phyloP scores from a whole-genome alignment of 2,888 invertebrate genomes.

The Oegoconia quadripuncta region DNA sequence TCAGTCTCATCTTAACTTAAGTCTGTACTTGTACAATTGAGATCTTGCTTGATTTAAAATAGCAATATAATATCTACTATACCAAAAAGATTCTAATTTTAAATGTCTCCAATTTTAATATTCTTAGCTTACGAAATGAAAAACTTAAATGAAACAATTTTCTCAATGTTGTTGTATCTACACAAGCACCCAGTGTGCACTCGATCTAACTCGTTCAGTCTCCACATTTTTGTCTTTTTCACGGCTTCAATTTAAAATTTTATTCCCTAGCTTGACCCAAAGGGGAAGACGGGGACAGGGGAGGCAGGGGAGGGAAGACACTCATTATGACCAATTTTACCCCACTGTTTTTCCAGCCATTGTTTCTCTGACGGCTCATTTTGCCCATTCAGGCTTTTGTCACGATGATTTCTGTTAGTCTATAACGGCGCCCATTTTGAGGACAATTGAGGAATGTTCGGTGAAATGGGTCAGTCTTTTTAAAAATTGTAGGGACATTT shows the following conservation, averaged over 20 bases:
- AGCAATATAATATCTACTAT: too few species aligned
- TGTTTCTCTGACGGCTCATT: conserved; percentile 9
- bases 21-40: too few species aligned
- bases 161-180: too few species aligned
- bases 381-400: conserved; percentile 1
- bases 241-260: conserved; percentile 73
- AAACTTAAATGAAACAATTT: too few species aligned
- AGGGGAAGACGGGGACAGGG: conserved; percentile 35
- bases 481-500: too few species aligned
- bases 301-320: conserved; percentile 39
- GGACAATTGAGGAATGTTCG: not conserved
- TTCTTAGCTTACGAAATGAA: too few species aligned
- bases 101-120: too few species aligned
- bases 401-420: not conserved
- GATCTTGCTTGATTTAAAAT: too few species aligned
- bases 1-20: too few species aligned
- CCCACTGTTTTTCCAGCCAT: conserved; percentile 48
- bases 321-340: conserved; percentile 77
- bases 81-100: too few species aligned
- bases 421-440: not conserved
- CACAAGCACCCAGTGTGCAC: conserved; percentile 23
- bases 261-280: conserved; percentile 68
- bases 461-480: too few species aligned
- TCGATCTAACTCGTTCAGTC: conserved; percentile 33
- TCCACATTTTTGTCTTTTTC: conserved; percentile 67